Conservation (phyloP, 2,797 vertebrate species). For the Neomorphus geoffroyi region DNA sequence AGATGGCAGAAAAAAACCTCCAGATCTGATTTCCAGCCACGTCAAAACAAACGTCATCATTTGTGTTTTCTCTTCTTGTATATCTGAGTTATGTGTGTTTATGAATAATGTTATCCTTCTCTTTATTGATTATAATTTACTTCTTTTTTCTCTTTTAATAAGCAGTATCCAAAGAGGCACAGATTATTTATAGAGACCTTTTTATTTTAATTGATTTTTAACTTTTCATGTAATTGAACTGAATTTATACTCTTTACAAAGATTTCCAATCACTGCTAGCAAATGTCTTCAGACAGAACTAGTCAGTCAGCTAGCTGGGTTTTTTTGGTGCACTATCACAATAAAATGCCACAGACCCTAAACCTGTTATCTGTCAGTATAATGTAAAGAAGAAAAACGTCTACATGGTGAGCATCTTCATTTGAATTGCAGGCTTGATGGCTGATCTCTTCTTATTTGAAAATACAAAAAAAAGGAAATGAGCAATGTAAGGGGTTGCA, state of each 20-base stretch:
- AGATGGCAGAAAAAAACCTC: not conserved
- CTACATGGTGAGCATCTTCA: not conserved
- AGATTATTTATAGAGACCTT: not conserved
- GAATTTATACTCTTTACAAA: not conserved
- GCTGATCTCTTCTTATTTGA: not conserved
- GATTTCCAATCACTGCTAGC: not conserved
- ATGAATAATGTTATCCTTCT: not conserved
- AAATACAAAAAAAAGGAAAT: not conserved
- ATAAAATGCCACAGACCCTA: not conserved
- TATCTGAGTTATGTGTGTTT: not conserved
- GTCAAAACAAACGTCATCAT: not conserved
- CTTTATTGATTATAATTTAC: not conserved
- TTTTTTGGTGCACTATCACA: not conserved
- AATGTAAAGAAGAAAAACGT: not conserved
- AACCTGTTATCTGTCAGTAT: not conserved
- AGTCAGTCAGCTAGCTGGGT: not conserved
- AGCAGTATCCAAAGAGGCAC: not conserved
- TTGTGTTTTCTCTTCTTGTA: not conserved
- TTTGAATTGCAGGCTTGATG: not conserved
- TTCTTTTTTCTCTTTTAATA: not conserved
- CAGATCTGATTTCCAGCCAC: not conserved
- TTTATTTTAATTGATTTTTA: not conserved
- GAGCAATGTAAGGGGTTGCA: not conserved
- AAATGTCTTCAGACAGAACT: not conserved
- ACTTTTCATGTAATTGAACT: not conserved